Evolutionary conservation across 1,140 invertebrate species (phyloP).

Genomic region (Dolichoris vasculosae): DNA sequence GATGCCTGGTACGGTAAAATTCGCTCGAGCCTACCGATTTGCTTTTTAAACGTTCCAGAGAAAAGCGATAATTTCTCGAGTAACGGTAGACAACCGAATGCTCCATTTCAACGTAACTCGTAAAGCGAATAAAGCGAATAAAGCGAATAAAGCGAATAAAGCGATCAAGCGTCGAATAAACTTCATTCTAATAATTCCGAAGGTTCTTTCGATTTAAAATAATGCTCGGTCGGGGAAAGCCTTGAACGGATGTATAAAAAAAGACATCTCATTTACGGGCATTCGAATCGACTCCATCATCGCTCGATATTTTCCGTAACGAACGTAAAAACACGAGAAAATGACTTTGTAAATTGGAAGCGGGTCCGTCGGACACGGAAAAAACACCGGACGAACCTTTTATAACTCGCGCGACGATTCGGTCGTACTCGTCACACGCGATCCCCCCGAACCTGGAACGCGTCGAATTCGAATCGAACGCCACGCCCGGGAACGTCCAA

Average conservation of each 20-base stretch:
- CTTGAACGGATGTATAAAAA: neutral
- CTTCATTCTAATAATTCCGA: neutral
- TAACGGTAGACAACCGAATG: neutral
- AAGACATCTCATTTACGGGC: neutral
- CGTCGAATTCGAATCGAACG: neutral
- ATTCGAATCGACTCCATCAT: neutral
- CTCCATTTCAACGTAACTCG: neutral
- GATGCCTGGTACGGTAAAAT: neutral
- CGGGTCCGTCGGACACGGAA: too few species aligned
- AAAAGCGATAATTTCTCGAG: neutral
- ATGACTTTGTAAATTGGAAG: too few species aligned
- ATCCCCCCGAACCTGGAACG: too few species aligned
- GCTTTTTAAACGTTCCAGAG: neutral
- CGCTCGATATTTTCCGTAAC: neutral
- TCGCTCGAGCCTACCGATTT: neutral
- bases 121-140: neutral
- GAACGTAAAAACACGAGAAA: neutral
- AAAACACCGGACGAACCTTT: too few species aligned
- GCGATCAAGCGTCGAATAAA: neutral
- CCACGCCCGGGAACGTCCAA: neutral
- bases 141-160: neutral
- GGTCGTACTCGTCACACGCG: too few species aligned
- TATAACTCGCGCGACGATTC: too few species aligned
- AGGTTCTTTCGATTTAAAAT: conserved; percentile 11
- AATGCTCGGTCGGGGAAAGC: neutral